Evolutionary conservation across 2,888 invertebrate genomes (phyloP).

Genomic region (Luperina testacea): DNA sequence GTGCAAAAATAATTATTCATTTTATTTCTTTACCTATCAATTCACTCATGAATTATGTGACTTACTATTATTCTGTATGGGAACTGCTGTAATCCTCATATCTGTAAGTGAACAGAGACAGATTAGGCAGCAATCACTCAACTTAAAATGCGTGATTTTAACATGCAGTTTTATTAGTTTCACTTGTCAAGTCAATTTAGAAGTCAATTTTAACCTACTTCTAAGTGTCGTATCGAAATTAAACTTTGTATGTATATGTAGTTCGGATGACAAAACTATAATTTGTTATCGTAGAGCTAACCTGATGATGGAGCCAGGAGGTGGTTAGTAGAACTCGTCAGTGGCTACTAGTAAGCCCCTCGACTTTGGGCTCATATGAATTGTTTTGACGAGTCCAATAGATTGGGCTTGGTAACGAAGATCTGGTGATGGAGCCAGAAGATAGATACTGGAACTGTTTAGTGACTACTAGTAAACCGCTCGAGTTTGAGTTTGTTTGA

Average conservation of each 20-base stretch:
- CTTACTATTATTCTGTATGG: conserved; percentile 3
- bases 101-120: not conserved
- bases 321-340: too few relatives aligned
- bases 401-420: not conserved
- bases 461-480: not conserved
- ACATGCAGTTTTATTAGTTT: too few relatives aligned
- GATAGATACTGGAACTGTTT: not conserved
- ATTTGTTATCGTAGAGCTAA: too few relatives aligned
- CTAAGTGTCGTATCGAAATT: not conserved
- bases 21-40: too few relatives aligned
- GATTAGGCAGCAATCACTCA: not conserved
- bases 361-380: not conserved
- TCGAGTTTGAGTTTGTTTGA: too few relatives aligned
- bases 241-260: not conserved
- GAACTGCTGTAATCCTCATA: conserved; percentile 1
- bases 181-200: too few relatives aligned
- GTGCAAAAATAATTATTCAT: not conserved
- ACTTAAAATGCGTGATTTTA: not conserved
- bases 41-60: not conserved
- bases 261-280: not conserved
- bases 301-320: too few relatives aligned
- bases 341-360: too few relatives aligned
- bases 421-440: not conserved
- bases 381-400: not conserved
- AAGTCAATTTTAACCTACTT: not conserved